Evolutionary conservation across 2,797 vertebrate species (phyloP), one percentile per base, ranked within the genome.

Genomic region (Antennarius maculatus): DNA sequence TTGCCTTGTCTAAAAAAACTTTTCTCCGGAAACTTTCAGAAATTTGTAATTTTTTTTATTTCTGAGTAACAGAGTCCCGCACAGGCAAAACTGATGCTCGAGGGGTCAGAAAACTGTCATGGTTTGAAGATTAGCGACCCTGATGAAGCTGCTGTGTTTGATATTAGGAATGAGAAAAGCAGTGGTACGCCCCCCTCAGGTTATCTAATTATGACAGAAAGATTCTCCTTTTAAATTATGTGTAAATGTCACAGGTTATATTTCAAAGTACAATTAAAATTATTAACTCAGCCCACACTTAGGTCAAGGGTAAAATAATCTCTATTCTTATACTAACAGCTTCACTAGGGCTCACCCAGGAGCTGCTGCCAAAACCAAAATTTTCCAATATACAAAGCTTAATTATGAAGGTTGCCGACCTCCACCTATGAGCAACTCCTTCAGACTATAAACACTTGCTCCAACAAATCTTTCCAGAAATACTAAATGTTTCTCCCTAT

Each of bases 371-470:
- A 82, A 64, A 54, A 82, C 82, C 82, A 23, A 76, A 71, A 74
- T 70, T 69, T 67, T 72, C 68, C 58, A 59, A 82, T 80, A 82
- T 67, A 62, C 42, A 64, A 79, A 67, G 63, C 82, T 84, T 86
- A 80, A 81, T 89, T 82, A 85, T 79, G 69, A 84, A 69, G 69
- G 82, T 48, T 69, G 51, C 61, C 67, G 66, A 79, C 82, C 80
- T 71, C 45, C 78, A 87, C 84, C 65, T 74, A 43, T 79, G 79
- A 71, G 71, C 67, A 72, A 58, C 71, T 71, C 31, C 15, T 85
- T 85, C 83, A 81, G 78, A 83, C 74, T 62, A 80, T 83, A 75
- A 86, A 86, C 81, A 85, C 67, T 70, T 65, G 31, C 41, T 80
- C 66, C 58, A 61, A 82, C 65, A 83, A 82, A 79, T 85, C 65